Conservation (phyloP, 2,113 vertebrate genomes). For the Apteryx mantelli region DNA sequence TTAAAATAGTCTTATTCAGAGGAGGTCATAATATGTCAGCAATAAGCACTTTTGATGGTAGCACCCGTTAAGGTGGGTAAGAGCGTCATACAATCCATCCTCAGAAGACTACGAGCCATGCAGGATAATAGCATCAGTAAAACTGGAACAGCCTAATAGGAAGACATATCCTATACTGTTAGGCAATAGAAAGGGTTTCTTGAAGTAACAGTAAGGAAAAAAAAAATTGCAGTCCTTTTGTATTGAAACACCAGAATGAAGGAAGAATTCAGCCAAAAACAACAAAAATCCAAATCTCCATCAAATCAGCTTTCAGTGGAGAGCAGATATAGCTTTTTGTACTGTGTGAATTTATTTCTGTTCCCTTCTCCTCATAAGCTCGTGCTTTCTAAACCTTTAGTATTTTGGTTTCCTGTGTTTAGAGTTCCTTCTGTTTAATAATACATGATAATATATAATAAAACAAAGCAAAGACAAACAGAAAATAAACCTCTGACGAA, state of each 20-base stretch:
- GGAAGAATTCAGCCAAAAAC: background rate
- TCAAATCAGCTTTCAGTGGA: background rate
- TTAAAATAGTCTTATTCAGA: background rate
- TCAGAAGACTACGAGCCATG: background rate
- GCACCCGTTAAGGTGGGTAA: background rate
- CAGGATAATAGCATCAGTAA: background rate
- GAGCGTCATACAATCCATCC: background rate
- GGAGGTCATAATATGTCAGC: background rate
- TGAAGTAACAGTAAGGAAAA: background rate
- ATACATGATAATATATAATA: conserved; percentile 35
- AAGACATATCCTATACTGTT: background rate
- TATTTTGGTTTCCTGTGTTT: background rate
- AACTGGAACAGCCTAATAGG: background rate
- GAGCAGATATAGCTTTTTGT: background rate
- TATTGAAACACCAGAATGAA: background rate
- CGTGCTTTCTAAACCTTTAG: background rate
- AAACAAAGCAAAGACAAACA: conserved; percentile 18
- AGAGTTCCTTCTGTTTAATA: conserved; percentile 35
- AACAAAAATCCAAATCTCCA: background rate
- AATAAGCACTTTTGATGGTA: background rate
- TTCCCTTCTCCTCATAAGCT: background rate
- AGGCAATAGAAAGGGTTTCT: background rate
- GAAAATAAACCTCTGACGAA: conserved; percentile 8
- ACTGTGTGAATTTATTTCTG: background rate
- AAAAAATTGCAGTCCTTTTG: background rate